Base-by-base conservation (phyloP, 1,140 invertebrate species). In the Probaryconus sp. region DNA sequence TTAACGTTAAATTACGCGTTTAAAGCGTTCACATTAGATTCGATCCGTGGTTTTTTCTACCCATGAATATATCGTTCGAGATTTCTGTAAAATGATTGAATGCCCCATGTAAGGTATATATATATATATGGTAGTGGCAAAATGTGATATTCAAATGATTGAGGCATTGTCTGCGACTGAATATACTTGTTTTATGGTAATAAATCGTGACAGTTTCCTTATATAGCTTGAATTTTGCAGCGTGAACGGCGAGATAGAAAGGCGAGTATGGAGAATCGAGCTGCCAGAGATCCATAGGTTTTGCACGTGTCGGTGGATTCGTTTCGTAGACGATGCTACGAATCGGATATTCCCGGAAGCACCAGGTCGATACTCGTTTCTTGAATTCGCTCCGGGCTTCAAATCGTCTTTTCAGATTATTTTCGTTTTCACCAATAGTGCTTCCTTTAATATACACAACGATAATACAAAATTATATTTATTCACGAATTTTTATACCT, bases 131-230 rank as follows among this genome's bases (percentile, higher is more conserved):
- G 33, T 64, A 53, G 35, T 43, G 28, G 11, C 40, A 40, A 47
- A 67, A 67, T 67, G 63, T 67, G 51, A 67, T 67, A 67, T 56
- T 67, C 63, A 56, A 65, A 67, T 17, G 63, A 67, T 67, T 56
- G 63, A 67, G 43, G 63, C 50, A 67, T 67, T 67, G 42, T 67
- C 42, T 45, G 63, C 30, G 26, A 17, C 63, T 53, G 42, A 35
- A 56, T 67, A 56, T 48, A 67, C 63, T 67, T 64, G 60, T 67
- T 67, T 67, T 65, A 55, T 67, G 50, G 63, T 67, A 67, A 67
- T 67, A 67, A 67, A 67, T 67, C 63, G 50, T 48, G 63, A 56
- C 63, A 56, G 42, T 56, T 53, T 45, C 14, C 33, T 38, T 38
- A 38, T 48, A 53, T 40, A 35, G 31, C 47, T 53, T 21, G 13